These are phyloP conservation scores for Dryomyza anilis DNA, from an alignment of 2,888 invertebrate species.

Conservation along the genomic window DNA sequence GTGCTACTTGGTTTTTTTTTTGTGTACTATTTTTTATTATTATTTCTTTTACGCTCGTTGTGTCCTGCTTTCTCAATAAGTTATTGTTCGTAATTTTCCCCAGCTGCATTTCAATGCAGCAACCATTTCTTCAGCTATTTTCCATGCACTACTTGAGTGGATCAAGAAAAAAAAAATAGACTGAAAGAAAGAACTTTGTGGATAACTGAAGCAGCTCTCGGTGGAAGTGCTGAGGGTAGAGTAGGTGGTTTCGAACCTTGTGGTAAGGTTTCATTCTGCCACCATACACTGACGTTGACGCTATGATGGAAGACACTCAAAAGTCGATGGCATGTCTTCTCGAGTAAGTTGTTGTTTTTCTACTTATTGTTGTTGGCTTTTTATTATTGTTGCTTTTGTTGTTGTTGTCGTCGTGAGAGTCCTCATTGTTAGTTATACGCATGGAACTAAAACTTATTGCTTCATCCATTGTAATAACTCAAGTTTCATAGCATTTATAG, in stretches of 20 bases:
- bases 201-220: too few species aligned
- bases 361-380: too few species aligned
- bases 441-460: conserved; percentile 1
- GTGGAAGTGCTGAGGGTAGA: too few species aligned
- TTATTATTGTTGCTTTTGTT: too few species aligned
- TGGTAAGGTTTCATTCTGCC: too few species aligned
- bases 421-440: background rate
- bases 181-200: background rate
- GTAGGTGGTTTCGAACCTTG: too few species aligned
- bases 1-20: background rate
- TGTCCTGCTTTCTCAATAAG: background rate
- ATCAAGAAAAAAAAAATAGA: background rate
- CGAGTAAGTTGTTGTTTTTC: too few species aligned
- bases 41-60: background rate
- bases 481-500: conserved; percentile 10
- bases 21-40: background rate
- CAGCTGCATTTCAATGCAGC: conserved; percentile 10
- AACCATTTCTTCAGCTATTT: background rate
- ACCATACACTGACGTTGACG: too few species aligned
- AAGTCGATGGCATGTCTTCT: conserved; percentile 3
- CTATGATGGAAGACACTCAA: conserved; percentile 6
- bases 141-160: background rate
- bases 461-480: conserved; percentile 9
- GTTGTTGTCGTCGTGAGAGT: background rate
- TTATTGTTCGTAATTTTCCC: conserved; percentile 5